Evolutionary conservation across 2,113 vertebrate species (phyloP), one percentile per base, ranked within the genome.

Genomic region (Prionailurus bengalensis): DNA sequence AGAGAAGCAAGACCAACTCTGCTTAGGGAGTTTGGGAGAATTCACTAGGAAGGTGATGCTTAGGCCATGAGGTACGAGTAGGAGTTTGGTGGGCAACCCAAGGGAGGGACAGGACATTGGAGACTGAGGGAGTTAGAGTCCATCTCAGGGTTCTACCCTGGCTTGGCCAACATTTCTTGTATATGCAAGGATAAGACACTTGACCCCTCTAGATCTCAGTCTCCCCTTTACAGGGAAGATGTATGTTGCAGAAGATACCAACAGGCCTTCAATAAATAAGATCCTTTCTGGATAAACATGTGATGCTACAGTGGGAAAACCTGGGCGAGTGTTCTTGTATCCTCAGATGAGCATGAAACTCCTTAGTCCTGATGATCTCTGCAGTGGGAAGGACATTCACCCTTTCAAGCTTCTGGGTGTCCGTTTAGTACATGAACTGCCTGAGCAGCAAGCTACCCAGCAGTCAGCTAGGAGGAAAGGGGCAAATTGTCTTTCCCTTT

Each of bases 351-450:
- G 39, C 23, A 2, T 2, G 17, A 27, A 89, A 68, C 36, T 66
- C 85, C 91, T 91, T 93, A 42, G 70, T 68, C 33, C 27, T 61
- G 53, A 7, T 23, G 66, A 29, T 94, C n/a, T 74, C 70, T 92
- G 78, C 19, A 58, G 68, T 23, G 36, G 33, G 58, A 96, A 86
- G 73, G 89, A 55, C 51, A 87, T 58, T 89, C 25, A 19, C 36
- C 85, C 71, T 48, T 97, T 78, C 53, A 66, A 11, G 58, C 33
- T 86, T 94, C 89, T 19, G 51, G 78, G 89, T 91, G 78, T 55
- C 82, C 81, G 27, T 93, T 89, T 95, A 53, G 33, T 86, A 90
- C 79, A 87, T 83, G 51, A 93, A 76, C 27, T 51, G 15, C 48
- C 31, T 48, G 85, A 91, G 85, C 42, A 39, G 23, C 51, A 71